Conservation (phyloP, 2,888 invertebrate species). For the Lasioglossum morio region DNA sequence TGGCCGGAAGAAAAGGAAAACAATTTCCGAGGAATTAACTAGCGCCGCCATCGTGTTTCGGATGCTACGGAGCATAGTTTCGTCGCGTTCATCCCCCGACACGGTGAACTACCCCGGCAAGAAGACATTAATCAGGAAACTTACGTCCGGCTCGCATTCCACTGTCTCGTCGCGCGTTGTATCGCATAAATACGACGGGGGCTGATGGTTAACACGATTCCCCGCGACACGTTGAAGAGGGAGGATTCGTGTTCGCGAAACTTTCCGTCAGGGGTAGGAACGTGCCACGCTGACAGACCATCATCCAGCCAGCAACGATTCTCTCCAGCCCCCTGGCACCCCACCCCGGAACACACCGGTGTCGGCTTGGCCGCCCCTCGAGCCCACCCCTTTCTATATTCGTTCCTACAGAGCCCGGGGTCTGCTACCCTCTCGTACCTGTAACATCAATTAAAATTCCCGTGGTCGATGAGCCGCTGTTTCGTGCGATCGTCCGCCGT, state of each 20-base stretch:
- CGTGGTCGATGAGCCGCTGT: conserved; percentile 80
- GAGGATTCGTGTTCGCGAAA: conserved; percentile 59
- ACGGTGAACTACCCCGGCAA: neutral
- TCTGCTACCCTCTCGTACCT: conserved; percentile 68
- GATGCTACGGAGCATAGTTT: neutral
- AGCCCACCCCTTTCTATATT: conserved; percentile 14
- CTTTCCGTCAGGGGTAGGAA: conserved; percentile 43
- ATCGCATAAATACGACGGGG: conserved; percentile 24
- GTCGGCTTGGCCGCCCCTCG: conserved; percentile 15
- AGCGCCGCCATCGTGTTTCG: neutral
- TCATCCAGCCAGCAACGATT: conserved; percentile 47
- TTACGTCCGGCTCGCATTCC: conserved; percentile 32
- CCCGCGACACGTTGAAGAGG: conserved; percentile 58
- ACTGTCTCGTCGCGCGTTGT: conserved; percentile 25
- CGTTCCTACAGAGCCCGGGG: conserved; percentile 17
- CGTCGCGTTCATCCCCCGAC: neutral
- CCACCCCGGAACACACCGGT: neutral
- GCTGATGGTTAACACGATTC: conserved; percentile 61
- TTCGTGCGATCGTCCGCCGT: conserved; percentile 81
- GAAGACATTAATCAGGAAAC: conserved; percentile 44
- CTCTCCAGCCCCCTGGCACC: neutral
- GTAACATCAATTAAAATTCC: conserved; percentile 84
- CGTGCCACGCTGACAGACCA: conserved; percentile 58
- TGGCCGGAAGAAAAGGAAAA: neutral
- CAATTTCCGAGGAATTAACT: neutral